These are phyloP conservation scores for Melanotaenia boesemani DNA, from an alignment of 2,797 vertebrate genomes.

Conservation along the genomic window DNA sequence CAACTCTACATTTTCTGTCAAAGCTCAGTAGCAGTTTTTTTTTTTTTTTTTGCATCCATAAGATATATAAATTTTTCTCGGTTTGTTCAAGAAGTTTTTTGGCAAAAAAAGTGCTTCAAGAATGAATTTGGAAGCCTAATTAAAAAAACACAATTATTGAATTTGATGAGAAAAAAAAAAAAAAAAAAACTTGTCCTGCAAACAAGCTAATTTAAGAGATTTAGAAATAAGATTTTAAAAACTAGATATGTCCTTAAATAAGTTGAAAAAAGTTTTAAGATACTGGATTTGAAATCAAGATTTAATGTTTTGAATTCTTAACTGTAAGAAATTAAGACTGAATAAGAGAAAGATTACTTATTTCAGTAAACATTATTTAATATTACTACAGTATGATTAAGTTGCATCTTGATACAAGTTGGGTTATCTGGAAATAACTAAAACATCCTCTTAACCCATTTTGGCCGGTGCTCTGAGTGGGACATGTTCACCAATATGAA, in stretches of 20 bases:
- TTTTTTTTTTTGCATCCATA: neutral
- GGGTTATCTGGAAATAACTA: neutral
- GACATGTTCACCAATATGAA: neutral
- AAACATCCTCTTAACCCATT: neutral
- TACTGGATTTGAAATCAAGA: neutral
- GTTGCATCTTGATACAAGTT: neutral
- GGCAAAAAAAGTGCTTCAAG: neutral
- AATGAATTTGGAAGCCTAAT: neutral
- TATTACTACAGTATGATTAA: too few species aligned
- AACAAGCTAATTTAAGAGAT: too few species aligned
- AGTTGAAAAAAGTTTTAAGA: neutral
- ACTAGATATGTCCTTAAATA: neutral
- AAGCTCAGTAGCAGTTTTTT: neutral
- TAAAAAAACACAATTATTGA: neutral
- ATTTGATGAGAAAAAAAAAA: too few species aligned
- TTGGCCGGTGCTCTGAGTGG: constrained; percentile 3
- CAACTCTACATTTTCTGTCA: neutral
- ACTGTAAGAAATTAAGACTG: neutral
- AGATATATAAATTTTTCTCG: neutral
- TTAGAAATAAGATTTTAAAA: neutral
- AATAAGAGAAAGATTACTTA: neutral
- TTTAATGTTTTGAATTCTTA: neutral
- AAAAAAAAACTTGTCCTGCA: too few species aligned
- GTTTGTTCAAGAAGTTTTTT: neutral
- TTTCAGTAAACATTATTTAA: too few species aligned